Conservation (phyloP, 2,797 vertebrate genomes). For the Syngnathus rostellatus region DNA sequence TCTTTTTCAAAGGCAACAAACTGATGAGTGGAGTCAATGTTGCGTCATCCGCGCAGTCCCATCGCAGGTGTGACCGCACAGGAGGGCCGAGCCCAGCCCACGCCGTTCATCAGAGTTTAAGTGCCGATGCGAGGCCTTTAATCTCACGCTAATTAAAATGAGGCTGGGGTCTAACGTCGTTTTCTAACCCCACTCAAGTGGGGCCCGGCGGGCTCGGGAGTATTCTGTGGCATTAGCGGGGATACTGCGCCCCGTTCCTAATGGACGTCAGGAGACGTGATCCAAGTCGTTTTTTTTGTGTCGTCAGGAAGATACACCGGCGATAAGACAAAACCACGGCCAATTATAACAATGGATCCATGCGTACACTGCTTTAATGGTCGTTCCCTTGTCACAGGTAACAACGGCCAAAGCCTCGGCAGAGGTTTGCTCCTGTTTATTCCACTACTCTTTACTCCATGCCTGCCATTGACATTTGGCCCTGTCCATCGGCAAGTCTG, state of each 20-base stretch:
- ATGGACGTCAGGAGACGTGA: constrained; percentile 30
- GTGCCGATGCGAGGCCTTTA: constrained; percentile 45
- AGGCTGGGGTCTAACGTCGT: constrained; percentile 39
- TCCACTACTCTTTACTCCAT: constrained; percentile 14
- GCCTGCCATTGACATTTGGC: constrained; percentile 26
- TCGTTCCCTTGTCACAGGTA: not conserved
- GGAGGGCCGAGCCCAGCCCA: constrained; percentile 23
- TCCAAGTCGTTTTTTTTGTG: constrained; percentile 16
- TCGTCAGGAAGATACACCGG: constrained; percentile 1
- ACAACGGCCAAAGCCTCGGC: constrained; percentile 4
- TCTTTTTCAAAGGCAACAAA: not conserved
- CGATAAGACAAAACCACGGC: no score
- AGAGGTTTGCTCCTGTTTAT: constrained; percentile 27
- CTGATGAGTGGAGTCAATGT: not conserved
- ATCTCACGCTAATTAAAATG: constrained; percentile 62
- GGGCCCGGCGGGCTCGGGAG: constrained; percentile 27
- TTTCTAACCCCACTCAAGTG: constrained; percentile 30
- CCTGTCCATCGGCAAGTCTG: constrained; percentile 4
- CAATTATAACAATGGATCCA: no score
- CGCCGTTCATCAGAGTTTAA: constrained; percentile 53
- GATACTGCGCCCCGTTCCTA: constrained; percentile 21
- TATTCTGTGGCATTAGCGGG: constrained; percentile 54
- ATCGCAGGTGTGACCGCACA: constrained; percentile 37
- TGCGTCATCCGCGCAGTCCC: not conserved
- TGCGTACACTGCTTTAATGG: not conserved